Evolutionary conservation across 2,797 vertebrate species (phyloP).

Genomic region (Falco berigora): DNA sequence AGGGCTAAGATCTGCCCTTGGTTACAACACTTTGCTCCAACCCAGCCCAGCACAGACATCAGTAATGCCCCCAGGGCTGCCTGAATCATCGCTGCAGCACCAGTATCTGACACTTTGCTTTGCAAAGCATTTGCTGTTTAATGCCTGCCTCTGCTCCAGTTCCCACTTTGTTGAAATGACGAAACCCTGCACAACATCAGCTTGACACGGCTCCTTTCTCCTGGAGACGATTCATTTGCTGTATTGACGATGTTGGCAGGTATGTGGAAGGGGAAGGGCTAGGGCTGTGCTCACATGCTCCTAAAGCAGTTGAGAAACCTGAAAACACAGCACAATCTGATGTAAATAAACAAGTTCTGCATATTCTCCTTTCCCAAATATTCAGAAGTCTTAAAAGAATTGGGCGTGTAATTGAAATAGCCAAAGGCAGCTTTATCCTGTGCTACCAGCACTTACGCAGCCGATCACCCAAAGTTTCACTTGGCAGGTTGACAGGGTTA

Average conservation of each 20-base stretch:
- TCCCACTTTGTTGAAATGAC: neutral
- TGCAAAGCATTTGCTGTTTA: neutral
- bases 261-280: constrained; percentile 46
- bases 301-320: constrained; percentile 32
- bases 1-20: neutral
- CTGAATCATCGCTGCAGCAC: neutral
- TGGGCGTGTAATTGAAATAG: constrained; percentile 60
- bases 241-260: constrained; percentile 13
- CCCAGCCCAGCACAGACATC: neutral
- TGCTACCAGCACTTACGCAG: constrained; percentile 13
- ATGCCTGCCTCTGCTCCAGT: neutral
- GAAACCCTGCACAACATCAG: neutral
- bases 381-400: constrained; percentile 53
- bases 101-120: neutral
- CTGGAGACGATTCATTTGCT: neutral
- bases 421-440: constrained; percentile 39
- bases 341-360: constrained; percentile 59
- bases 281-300: constrained; percentile 36
- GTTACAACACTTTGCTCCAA: neutral
- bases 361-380: constrained; percentile 43
- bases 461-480: constrained; percentile 41
- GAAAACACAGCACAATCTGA: constrained; percentile 40
- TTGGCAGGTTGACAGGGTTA: constrained; percentile 53
- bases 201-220: neutral
- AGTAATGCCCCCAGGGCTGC: neutral